These are phyloP conservation scores for Acronicta leporina DNA, from an alignment of 2,888 invertebrate species.

Conservation along the genomic window DNA sequence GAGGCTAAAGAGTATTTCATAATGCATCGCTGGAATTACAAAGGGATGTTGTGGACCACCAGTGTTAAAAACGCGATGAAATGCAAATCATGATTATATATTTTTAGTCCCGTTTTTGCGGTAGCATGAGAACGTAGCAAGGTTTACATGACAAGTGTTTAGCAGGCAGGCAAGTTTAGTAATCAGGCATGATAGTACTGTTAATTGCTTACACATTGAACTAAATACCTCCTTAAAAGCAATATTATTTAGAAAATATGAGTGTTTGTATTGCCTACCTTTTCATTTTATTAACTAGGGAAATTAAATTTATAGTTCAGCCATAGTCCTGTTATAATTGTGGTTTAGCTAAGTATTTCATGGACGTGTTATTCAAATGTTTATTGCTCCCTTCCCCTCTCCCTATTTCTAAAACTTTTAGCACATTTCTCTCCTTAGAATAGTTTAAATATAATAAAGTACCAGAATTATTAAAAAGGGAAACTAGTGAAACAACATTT, in stretches of 20 bases:
- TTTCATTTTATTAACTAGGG: slow-evolving; percentile 24
- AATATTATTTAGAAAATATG: slow-evolving; percentile 44
- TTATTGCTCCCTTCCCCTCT: too few species aligned
- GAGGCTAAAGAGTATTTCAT: slow-evolving; percentile 11
- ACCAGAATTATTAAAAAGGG: too few species aligned
- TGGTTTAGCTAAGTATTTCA: too few species aligned
- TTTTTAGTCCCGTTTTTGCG: neutral
- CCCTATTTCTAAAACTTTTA: too few species aligned
- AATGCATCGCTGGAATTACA: slow-evolving; percentile 29
- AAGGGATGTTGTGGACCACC: neutral
- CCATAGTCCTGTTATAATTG: too few species aligned
- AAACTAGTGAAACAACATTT: too few species aligned
- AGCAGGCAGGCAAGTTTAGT: slow-evolving; percentile 51
- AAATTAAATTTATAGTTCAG: too few species aligned
- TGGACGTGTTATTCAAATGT: too few species aligned
- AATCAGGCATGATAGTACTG: slow-evolving; percentile 53
- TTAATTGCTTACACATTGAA: slow-evolving; percentile 55
- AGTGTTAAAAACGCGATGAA: slow-evolving; percentile 25
- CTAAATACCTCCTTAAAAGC: slow-evolving; percentile 43
- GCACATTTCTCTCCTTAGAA: too few species aligned
- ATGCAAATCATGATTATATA: slow-evolving; percentile 9
- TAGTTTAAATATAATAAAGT: too few species aligned
- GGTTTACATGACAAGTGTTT: slow-evolving; percentile 62
- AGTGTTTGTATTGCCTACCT: slow-evolving; percentile 17
- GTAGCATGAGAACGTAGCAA: slow-evolving; percentile 44